These are phyloP conservation scores for Melipona beecheii DNA, from an alignment of 2,888 invertebrate species.

Conservation along the genomic window DNA sequence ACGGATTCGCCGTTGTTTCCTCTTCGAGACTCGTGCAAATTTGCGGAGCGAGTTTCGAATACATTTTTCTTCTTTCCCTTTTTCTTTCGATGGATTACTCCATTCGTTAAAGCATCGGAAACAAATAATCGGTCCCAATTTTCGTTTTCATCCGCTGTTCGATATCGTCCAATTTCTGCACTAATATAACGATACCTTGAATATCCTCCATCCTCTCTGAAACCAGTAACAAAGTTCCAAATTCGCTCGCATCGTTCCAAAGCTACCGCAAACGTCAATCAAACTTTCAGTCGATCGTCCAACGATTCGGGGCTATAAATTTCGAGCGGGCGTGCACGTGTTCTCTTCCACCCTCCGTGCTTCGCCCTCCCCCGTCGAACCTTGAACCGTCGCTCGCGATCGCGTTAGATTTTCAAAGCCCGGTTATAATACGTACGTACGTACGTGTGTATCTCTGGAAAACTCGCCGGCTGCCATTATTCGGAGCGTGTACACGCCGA, in stretches of 20 bases:
- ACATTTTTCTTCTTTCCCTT: too few relatives aligned
- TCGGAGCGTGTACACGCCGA: slow-evolving; percentile 12
- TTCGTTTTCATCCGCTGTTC: not conserved
- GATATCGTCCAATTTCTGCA: not conserved
- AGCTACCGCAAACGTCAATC: not conserved
- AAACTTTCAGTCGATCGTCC: not conserved
- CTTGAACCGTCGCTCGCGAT: not conserved
- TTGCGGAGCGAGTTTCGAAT: too few relatives aligned
- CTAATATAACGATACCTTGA: not conserved
- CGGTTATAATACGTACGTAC: not conserved
- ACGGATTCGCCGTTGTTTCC: slow-evolving; percentile 52
- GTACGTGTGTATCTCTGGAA: slow-evolving; percentile 6
- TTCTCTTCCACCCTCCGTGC: too few relatives aligned
- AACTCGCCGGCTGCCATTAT: slow-evolving; percentile 7
- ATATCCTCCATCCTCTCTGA: not conserved
- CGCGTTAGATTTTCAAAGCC: slow-evolving; percentile 8
- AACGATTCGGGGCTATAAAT: not conserved
- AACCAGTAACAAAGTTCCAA: not conserved
- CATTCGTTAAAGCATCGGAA: not conserved
- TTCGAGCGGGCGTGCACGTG: not conserved
- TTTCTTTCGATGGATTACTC: not conserved
- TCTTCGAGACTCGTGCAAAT: not conserved
- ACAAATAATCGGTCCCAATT: not conserved
- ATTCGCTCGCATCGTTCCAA: not conserved
- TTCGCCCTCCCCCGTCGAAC: not conserved